These are phyloP conservation scores for Uloborus diversus DNA, from an alignment of 1,140 invertebrate genomes.

Conservation along the genomic window DNA sequence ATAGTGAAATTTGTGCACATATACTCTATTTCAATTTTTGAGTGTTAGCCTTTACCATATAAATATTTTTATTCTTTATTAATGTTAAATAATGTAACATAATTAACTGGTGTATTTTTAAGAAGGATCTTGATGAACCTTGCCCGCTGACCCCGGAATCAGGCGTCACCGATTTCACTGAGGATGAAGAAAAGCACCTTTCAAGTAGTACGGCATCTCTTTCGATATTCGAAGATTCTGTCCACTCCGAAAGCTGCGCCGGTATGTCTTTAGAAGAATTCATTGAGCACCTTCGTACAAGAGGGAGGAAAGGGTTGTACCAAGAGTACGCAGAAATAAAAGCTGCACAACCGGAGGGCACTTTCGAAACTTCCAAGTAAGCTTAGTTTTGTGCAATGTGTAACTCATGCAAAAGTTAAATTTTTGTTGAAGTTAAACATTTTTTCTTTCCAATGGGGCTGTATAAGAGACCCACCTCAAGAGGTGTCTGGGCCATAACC, in stretches of 20 bases:
- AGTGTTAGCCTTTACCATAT: too few relatives aligned
- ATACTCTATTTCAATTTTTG: too few relatives aligned
- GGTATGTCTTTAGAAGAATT: slow-evolving; percentile 79
- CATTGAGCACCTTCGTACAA: slow-evolving; percentile 77
- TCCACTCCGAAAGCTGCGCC: slow-evolving; percentile 13
- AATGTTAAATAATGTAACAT: too few relatives aligned
- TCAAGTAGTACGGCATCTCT: slow-evolving; percentile 23
- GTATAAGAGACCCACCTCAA: too few relatives aligned
- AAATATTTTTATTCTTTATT: too few relatives aligned
- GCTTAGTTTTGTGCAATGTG: not conserved
- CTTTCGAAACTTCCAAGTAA: slow-evolving; percentile 49
- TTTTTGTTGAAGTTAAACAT: too few relatives aligned
- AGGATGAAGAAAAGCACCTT: slow-evolving; percentile 35
- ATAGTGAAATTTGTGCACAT: too few relatives aligned
- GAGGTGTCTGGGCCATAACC: too few relatives aligned
- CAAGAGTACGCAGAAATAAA: slow-evolving; percentile 83
- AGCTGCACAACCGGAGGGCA: slow-evolving; percentile 59
- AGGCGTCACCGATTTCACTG: slow-evolving; percentile 42
- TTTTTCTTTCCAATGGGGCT: too few relatives aligned
- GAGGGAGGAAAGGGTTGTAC: slow-evolving; percentile 80
- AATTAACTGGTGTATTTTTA: too few relatives aligned
- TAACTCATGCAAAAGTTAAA: too few relatives aligned
- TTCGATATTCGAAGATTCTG: slow-evolving; percentile 28
- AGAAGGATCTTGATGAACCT: slow-evolving; percentile 40
- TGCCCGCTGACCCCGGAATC: slow-evolving; percentile 49